Evolutionary conservation across 2,797 vertebrate species (phyloP), one percentile per base, ranked within the genome.

Genomic region (Ataeniobius toweri): DNA sequence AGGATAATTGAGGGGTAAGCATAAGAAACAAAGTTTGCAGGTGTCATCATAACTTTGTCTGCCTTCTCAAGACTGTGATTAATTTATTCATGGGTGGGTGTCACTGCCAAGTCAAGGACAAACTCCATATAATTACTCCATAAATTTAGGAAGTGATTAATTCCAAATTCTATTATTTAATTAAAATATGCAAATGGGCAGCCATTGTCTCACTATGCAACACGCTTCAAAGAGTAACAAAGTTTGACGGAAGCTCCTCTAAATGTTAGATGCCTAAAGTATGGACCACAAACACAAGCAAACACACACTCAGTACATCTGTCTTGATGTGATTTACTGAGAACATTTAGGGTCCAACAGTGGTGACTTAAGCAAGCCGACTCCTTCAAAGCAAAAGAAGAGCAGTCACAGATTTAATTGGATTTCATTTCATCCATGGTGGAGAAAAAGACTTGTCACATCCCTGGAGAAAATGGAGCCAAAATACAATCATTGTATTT

Each of bases 101-200:
- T 91, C n/a, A 77, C 89, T 91, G 91, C 87, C 91, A 91, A 89
- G 92, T 93, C 94, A 94, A 94, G 93, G 94, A 91, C 92, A 92
- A 91, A 93, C 84, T 82, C 88, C 78, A 89, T 92, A 85, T 92
- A 93, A 94, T 94, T 93, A 94, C 72, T 87, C 86, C 81, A 90
- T 92, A 91, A 90, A 93, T 93, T 92, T 86, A 89, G 89, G 85
- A 91, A 87, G 90, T 67, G 88, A 93, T 93, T 94, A 82, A 93
- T 92, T 93, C 88, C 84, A 91, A 92, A 92, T 90, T 91, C 81
- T 46, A 78, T 89, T 86, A 91, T 94, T 93, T 91, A 92, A 94
- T 94, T 94, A 94, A 92, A 94, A 93, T 91, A 94, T 94, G 92
- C 92, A 91, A 94, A 94, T 92, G 89, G 85, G 86, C 89, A 88